A percentile compares a stretch with the other conserved stretches of the same genome.
These are phyloP conservation scores for Drosophila hydei DNA, from an alignment of 1,140 invertebrate genomes.

Conservation along the genomic window DNA sequence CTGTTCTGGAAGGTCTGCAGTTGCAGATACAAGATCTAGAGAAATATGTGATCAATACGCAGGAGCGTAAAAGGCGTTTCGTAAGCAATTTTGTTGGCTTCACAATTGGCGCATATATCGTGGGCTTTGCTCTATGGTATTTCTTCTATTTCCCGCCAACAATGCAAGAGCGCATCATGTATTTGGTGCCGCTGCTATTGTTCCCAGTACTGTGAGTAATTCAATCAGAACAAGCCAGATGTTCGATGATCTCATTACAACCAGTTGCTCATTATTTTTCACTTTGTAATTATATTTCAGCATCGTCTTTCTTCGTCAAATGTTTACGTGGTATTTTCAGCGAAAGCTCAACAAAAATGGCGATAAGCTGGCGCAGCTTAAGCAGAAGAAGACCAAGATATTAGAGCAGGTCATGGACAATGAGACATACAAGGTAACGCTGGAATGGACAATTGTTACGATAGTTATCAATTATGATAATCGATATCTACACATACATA, in stretches of 20 bases:
- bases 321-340: conserved; percentile 94
- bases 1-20: conserved; percentile 91
- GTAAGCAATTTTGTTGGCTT: conserved; percentile 91
- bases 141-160: conserved; percentile 90
- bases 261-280: not conserved
- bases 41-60: conserved; percentile 90
- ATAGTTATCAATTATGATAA: not conserved
- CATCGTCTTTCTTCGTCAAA: conserved; percentile 90
- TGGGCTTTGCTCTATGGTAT: conserved; percentile 90
- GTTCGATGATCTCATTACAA: conserved; percentile 45
- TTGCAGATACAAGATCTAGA: conserved; percentile 92
- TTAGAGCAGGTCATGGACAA: conserved; percentile 98
- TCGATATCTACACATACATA: not conserved
- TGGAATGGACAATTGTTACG: not conserved
- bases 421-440: conserved; percentile 96
- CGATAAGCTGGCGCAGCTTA: conserved; percentile 89
- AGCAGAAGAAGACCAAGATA: conserved; percentile 93
- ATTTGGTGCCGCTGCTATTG: conserved; percentile 89
- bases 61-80: conserved; percentile 91
- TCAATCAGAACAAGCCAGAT: not conserved
- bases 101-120: conserved; percentile 91
- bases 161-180: conserved; percentile 88
- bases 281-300: conserved; percentile 85
- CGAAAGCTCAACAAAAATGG: conserved; percentile 92
- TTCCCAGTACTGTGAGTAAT: conserved; percentile 92